Evolutionary conservation across 2,888 invertebrate species (phyloP), one percentile per base, ranked within the genome.

Genomic region (Limenitis camilla): DNA sequence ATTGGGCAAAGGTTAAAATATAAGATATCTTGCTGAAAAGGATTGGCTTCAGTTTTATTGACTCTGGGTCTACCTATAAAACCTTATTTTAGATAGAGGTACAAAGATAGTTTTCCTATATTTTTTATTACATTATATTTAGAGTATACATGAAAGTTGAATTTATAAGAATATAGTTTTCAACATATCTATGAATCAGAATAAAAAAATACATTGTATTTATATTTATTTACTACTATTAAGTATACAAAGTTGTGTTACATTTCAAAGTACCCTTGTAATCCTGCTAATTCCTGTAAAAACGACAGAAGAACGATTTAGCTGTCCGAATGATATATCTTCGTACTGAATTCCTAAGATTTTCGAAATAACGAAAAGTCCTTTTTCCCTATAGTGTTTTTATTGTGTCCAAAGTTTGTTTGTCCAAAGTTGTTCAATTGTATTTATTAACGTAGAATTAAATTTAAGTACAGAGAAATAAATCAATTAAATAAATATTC

Each of bases 321-420:
- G 40, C 55, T 52, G 57, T 57, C 67, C 61, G 72, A 74, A 78
- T 78, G 74, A 78, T 74, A 76, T 76, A 77, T 76, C 68, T 64
- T 65, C 65, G 53, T 60, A 61, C 69, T 74, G 78, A 78, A 76
- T 74, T 72, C 68, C 72, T 77, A 73, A 77, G 55, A 63, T 57
- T 49, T 47, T 27, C 44, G 45, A 58, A 57, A 49, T 52, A 52
- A 49, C 58, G 56, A 52, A 51, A 58, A 61, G 42, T 57, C 56
- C 62, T 60, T 61, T 65, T 60, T 62, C 45, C 58, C 58, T 61
- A 56, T 62, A 33, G 43, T 31, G 31, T 49, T 52, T 65, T 69
- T 69, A 31, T 33, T 31, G 9, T 29, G 29, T n/a, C n/a, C n/a
- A n/a, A n/a, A 9, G 29, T 19, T 36, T 38, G 10, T 45, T 38